Evolutionary conservation across 2,797 vertebrate species (phyloP).

Genomic region (Kryptopterus vitreolus): DNA sequence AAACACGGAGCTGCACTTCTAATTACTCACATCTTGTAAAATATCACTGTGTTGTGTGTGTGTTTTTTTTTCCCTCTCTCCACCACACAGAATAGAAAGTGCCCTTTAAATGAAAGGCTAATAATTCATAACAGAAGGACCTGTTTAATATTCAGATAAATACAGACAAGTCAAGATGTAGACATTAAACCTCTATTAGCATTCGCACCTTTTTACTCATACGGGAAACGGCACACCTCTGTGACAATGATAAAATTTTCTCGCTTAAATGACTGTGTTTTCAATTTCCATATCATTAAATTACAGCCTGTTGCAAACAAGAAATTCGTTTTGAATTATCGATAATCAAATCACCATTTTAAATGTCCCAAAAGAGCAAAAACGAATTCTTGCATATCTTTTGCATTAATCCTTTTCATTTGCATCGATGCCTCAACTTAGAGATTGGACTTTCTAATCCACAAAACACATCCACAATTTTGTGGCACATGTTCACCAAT

Average conservation of each 20-base stretch:
- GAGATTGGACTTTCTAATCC: neutral
- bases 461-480: neutral
- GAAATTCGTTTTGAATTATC: neutral
- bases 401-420: neutral
- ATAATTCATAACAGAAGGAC: neutral
- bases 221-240: neutral
- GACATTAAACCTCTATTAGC: neutral
- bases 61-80: neutral
- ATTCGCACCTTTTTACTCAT: neutral
- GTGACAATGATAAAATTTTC: neutral
- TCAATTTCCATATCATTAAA: neutral
- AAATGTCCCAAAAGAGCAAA: no score
- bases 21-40: constrained; percentile 13
- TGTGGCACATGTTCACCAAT: neutral
- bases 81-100: neutral
- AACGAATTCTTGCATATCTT: neutral
- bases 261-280: neutral
- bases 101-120: neutral
- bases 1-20: constrained; percentile 2
- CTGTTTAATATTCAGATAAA: neutral
- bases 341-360: neutral
- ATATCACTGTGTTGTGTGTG: neutral
- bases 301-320: neutral
- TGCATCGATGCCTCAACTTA: no score
- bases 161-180: neutral